Conservation (phyloP, 2,113 vertebrate species). For the Odontophorus gujanensis region DNA sequence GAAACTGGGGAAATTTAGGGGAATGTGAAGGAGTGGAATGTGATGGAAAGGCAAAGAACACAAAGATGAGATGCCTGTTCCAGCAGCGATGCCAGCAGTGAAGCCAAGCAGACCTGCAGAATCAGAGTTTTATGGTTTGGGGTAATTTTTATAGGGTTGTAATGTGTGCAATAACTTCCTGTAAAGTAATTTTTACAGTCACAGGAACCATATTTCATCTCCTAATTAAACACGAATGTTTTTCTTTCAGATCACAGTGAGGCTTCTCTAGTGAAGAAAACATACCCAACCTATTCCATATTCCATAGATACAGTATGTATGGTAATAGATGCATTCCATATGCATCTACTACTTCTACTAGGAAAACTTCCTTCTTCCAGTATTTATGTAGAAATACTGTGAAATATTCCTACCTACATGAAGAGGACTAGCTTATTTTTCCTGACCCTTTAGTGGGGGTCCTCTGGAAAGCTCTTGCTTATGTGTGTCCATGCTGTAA, state of each 20-base stretch:
- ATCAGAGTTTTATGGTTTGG: background rate
- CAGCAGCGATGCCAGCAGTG: background rate
- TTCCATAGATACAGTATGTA: too few species aligned
- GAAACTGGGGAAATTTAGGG: background rate
- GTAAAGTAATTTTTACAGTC: background rate
- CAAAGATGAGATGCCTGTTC: background rate
- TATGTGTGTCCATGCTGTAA: background rate
- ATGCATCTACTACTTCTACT: background rate
- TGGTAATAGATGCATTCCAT: too few species aligned
- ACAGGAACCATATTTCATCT: background rate
- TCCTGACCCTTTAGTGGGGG: background rate
- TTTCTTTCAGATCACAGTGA: background rate
- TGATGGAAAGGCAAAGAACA: background rate
- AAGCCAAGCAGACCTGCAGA: background rate
- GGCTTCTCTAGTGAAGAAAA: background rate
- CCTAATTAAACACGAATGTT: background rate
- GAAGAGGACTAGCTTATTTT: background rate
- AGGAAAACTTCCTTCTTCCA: background rate
- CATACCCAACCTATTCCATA: background rate
- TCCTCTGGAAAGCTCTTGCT: background rate
- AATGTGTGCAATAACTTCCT: background rate
- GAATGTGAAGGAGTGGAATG: background rate
- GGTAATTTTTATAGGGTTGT: constrained; percentile 6
- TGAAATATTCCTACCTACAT: background rate
- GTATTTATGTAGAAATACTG: background rate